Evolutionary conservation across 2,888 invertebrate species (phyloP).

Genomic region (Brachyptera putata): DNA sequence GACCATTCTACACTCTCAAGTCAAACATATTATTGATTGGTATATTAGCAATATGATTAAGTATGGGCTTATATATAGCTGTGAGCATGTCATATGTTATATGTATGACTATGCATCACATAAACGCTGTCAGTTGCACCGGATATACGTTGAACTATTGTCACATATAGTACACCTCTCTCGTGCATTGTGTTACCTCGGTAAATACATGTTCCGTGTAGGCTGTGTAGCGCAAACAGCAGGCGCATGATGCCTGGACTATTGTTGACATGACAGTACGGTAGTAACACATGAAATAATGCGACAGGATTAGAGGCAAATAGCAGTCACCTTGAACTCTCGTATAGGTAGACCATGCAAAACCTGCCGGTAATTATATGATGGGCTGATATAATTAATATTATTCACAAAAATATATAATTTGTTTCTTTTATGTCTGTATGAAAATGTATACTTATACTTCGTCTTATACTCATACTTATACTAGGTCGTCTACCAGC

Average conservation of each 20-base stretch:
- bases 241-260: not conserved
- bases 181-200: not conserved
- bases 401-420: too few species aligned
- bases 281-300: not conserved
- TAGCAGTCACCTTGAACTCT: not conserved
- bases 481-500: too few species aligned
- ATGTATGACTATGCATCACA: constrained; percentile 28
- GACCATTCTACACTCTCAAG: too few species aligned
- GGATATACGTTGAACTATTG: too few species aligned
- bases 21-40: not conserved
- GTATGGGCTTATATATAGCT: not conserved
- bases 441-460: too few species aligned
- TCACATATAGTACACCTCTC: constrained; percentile 27
- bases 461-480: too few species aligned
- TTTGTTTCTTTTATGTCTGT: too few species aligned
- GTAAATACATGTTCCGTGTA: not conserved
- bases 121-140: constrained; percentile 28
- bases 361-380: too few species aligned
- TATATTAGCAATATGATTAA: too few species aligned
- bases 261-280: not conserved
- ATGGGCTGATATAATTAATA: too few species aligned
- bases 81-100: not conserved
- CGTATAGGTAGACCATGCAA: not conserved
- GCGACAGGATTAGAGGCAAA: not conserved
- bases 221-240: too few species aligned